phyloP scores from a whole-genome alignment of 64 coral and sea anemone species.

The Astreopora myriophthalma region DNA sequence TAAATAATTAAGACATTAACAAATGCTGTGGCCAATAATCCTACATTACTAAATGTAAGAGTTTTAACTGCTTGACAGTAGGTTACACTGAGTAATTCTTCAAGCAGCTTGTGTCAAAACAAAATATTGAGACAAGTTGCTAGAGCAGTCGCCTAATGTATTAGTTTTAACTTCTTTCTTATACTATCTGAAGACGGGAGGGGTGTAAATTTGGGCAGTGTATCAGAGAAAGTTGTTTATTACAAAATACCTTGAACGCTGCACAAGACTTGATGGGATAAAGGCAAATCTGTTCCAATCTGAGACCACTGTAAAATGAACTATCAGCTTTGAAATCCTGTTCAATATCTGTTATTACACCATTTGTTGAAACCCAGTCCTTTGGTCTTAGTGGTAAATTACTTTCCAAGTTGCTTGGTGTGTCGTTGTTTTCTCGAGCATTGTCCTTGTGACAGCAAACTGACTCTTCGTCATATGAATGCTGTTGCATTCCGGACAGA shows the following conservation, averaged over 20 bases:
- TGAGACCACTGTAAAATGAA: not conserved
- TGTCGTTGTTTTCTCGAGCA: not conserved
- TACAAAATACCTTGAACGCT: constrained; percentile 77
- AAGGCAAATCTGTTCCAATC: constrained; percentile 77
- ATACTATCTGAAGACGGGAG: too few species aligned
- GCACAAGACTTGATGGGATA: constrained; percentile 99
- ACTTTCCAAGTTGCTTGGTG: not conserved
- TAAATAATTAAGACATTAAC: too few species aligned
- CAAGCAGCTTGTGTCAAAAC: too few species aligned
- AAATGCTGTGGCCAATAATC: too few species aligned
- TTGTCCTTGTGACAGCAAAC: not conserved
- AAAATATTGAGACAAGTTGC: too few species aligned
- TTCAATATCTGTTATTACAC: not conserved
- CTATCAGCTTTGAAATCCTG: not conserved
- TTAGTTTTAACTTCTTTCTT: too few species aligned
- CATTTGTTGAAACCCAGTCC: not conserved
- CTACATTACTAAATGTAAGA: too few species aligned
- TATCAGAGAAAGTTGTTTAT: not conserved
- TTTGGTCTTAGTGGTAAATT: not conserved
- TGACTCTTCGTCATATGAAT: not conserved
- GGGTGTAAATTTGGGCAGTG: not conserved
- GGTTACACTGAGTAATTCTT: too few species aligned
- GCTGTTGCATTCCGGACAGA: not conserved
- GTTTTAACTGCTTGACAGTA: too few species aligned
- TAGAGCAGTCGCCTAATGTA: too few species aligned